Base-by-base conservation (phyloP, 1,140 invertebrate genomes). In the Lucilia sericata region DNA sequence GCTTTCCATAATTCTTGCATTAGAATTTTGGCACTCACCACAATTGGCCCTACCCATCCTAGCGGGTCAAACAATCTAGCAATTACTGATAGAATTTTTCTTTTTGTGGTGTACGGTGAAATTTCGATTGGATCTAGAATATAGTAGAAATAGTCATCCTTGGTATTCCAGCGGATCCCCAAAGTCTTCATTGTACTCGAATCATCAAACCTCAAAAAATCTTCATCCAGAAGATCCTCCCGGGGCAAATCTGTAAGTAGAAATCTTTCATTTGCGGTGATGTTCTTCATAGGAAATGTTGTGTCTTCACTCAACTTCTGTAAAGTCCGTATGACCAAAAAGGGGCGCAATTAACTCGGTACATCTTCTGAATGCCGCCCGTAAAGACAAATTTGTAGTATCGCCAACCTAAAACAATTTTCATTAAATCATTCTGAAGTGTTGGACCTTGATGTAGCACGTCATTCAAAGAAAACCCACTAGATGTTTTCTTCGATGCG, bases 351-450 rank as follows among this genome's bases (percentile, higher is more conserved):
- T 55, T 55, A 14, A 12, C 51, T 60, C 49, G 49, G 49, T 51
- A 51, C 9, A 51, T 14, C 49, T 78, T 78, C 14, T 88, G 83
- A 14, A 82, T 84, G 25, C 78, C 42, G 4, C 70, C 74, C 10
- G 25, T 30, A 30, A 30, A 30, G 3, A 30, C 3, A 30, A 65
- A 25, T 36, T 12, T 14, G 21, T 74, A 5, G 7, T 14, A 17
- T 1, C 14, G 5, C 12, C 25, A 76, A 17, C 17, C 14, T 74
- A 14, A 8, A n/a, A 17, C 17, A 10, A 80, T 25, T 21, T 14
- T 8, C 17, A 60, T 25, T 0, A 83, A 13, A 7, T 60, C 2
- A 5, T 14, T 60, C 36, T 8, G 75, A 30, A 30, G 25, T 30
- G 25, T 30, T 30, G 25, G 25, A 30, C 1, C 25, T 30, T 30